These are phyloP conservation scores for Malurus melanocephalus DNA, from an alignment of 2,113 vertebrate species.

Conservation along the genomic window DNA sequence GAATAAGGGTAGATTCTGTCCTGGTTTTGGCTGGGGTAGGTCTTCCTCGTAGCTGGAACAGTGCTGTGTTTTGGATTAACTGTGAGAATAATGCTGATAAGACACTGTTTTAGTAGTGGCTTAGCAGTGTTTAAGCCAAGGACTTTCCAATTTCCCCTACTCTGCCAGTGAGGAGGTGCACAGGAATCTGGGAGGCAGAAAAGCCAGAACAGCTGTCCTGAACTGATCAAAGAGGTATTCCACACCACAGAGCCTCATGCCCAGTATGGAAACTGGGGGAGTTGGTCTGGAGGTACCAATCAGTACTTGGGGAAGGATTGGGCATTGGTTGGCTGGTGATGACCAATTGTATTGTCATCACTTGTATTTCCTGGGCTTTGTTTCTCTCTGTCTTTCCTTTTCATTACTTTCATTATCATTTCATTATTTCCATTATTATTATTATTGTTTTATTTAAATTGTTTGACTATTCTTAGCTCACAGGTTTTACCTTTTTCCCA, in stretches of 20 bases:
- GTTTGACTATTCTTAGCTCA: background rate
- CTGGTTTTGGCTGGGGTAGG: background rate
- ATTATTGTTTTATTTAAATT: background rate
- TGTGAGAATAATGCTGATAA: background rate
- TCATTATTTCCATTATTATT: background rate
- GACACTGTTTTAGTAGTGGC: no score
- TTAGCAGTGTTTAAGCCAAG: background rate
- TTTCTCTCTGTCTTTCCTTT: background rate
- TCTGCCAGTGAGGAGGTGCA: background rate
- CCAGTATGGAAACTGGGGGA: background rate
- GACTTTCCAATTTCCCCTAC: background rate
- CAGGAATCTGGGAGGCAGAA: background rate
- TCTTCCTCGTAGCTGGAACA: background rate
- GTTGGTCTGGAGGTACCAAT: background rate
- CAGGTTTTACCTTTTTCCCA: background rate
- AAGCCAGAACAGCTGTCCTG: background rate
- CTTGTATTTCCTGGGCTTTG: background rate
- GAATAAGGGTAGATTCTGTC: background rate
- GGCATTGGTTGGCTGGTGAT: background rate
- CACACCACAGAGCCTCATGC: no score
- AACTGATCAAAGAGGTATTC: background rate
- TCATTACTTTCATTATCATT: background rate
- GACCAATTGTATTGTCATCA: background rate
- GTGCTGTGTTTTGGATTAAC: background rate
- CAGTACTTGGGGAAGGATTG: background rate